Evolutionary conservation across 2,888 invertebrate genomes (phyloP).

Genomic region (Watsonalla binaria): DNA sequence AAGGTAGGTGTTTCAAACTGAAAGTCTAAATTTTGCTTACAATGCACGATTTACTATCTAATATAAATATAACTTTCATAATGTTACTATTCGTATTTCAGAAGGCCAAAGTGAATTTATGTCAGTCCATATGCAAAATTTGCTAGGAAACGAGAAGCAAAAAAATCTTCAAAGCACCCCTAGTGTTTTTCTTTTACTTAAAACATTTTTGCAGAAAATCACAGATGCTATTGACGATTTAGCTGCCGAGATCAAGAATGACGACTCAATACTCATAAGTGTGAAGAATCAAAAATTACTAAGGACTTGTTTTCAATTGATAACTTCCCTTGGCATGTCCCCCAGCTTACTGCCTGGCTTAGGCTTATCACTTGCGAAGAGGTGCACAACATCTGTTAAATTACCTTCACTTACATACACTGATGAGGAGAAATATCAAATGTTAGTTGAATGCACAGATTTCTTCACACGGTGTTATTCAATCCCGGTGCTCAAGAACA

Average conservation of each 20-base stretch:
- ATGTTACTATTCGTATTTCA: conserved; percentile 28
- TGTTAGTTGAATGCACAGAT: conserved; percentile 68
- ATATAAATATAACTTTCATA: neutral
- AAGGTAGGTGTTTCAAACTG: conserved; percentile 31
- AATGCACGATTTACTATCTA: too few relatives aligned
- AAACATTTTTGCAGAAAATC: conserved; percentile 63
- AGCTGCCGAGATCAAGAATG: conserved; percentile 38
- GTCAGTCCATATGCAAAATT: conserved; percentile 19
- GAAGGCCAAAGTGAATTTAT: conserved; percentile 45
- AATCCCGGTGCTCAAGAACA: conserved; percentile 72
- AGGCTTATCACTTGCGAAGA: conserved; percentile 71
- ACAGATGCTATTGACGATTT: conserved; percentile 61
- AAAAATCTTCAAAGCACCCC: conserved; percentile 11
- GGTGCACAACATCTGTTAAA: conserved; percentile 51
- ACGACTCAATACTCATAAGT: conserved; percentile 74
- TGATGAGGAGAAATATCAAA: conserved; percentile 72
- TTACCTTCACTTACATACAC: conserved; percentile 48
- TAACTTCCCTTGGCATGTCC: conserved; percentile 82
- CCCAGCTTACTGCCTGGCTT: conserved; percentile 82
- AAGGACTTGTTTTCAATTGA: conserved; percentile 79
- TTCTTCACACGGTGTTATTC: conserved; percentile 69
- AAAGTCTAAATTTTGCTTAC: neutral
- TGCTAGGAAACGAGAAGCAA: conserved; percentile 11
- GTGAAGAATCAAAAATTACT: conserved; percentile 83
- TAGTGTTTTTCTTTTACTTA: conserved; percentile 34